Conservation (phyloP, 2,113 vertebrate genomes). For the Isichthys henryi region DNA sequence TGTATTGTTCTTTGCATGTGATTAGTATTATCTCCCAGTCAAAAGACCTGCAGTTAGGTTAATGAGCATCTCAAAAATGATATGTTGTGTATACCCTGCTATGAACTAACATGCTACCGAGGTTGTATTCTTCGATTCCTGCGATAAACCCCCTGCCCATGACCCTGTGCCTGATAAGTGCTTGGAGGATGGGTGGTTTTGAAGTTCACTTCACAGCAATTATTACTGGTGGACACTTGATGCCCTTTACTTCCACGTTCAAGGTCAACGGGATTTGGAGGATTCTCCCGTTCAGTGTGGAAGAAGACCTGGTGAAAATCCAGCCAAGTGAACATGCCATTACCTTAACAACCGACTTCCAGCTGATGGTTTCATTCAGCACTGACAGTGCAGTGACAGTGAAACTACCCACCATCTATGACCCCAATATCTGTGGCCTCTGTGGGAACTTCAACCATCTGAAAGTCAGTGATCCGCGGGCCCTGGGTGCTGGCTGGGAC, state of each 20-base stretch:
- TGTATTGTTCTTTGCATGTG: neutral
- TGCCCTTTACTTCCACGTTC: neutral
- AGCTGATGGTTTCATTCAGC: constrained; percentile 60
- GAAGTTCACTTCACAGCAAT: neutral
- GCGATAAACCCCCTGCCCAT: neutral
- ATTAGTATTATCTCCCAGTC: neutral
- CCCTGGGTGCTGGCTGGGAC: constrained; percentile 50
- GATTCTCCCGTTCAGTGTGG: constrained; percentile 58
- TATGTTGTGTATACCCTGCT: neutral
- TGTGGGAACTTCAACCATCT: constrained; percentile 72
- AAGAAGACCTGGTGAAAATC: constrained; percentile 45
- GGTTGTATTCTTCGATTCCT: neutral
- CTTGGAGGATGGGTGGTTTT: neutral
- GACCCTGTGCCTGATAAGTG: neutral
- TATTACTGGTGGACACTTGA: neutral
- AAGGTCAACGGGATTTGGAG: constrained; percentile 68
- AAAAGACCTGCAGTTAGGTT: neutral
- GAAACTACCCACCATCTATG: constrained; percentile 56
- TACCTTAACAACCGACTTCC: constrained; percentile 56
- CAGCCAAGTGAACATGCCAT: constrained; percentile 49
- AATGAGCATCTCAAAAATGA: neutral
- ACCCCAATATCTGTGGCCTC: constrained; percentile 65
- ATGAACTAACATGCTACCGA: neutral
- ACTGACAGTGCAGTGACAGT: constrained; percentile 57
- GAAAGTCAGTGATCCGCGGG: constrained; percentile 38